Percentiles rank a stretch among this genome's conserved stretches.
Conservation (phyloP, 2,113 vertebrate genomes). For the Myiozetetes cayanensis region DNA sequence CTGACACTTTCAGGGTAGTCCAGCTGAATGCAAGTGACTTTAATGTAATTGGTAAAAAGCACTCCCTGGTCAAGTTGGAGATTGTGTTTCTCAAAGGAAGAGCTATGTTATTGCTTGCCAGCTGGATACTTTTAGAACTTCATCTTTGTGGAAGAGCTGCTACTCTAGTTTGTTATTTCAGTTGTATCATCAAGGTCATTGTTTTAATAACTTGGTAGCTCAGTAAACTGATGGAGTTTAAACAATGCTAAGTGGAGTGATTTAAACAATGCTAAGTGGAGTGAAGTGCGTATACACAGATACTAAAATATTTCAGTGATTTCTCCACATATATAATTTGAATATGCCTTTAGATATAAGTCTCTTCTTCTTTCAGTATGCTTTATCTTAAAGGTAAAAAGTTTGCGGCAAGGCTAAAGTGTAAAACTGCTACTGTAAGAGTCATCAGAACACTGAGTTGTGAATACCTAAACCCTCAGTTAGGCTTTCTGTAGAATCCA, state of each 20-base stretch:
- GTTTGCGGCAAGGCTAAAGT: not conserved
- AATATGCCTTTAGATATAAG: not conserved
- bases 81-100: not conserved
- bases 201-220: not conserved
- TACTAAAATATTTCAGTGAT: not conserved
- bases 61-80: not conserved
- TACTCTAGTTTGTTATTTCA: not conserved
- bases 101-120: not conserved
- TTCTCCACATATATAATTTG: not conserved
- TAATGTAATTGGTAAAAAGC: not conserved
- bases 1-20: not conserved
- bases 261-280: not conserved
- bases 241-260: not conserved
- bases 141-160: not conserved
- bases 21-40: not conserved
- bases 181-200: accelerated
- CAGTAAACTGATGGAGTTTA: not conserved
- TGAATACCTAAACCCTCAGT: accelerated
- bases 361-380: not conserved
- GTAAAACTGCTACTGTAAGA: not conserved
- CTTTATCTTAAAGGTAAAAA: not conserved
- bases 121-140: not conserved
- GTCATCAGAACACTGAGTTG: not conserved
- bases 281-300: not conserved
- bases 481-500: not conserved